Evolutionary conservation across 1,140 invertebrate species (phyloP).

Genomic region (Hormaphis cornu): DNA sequence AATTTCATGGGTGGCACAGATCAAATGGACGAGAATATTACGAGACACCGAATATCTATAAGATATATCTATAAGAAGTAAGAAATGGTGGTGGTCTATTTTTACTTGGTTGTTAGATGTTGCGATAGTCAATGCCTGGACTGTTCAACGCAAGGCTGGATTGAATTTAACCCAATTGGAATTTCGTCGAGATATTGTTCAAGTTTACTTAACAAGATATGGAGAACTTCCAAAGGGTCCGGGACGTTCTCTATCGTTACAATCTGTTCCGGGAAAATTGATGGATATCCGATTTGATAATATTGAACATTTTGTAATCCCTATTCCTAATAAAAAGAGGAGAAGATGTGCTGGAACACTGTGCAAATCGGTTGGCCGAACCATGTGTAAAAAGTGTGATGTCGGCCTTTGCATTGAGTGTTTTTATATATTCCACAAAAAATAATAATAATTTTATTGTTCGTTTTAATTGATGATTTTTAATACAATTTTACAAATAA

Average conservation of each 20-base stretch:
- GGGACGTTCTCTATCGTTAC: no score
- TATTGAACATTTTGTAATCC: not conserved
- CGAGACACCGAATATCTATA: constrained; percentile 34
- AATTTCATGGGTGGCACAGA: constrained; percentile 33
- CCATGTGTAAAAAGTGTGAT: not conserved
- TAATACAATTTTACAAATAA: no score
- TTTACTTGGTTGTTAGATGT: not conserved
- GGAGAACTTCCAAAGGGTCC: no score
- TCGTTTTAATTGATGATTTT: no score
- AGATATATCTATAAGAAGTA: constrained; percentile 33
- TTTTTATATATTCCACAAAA: not conserved
- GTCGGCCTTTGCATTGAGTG: not conserved
- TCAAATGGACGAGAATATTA: constrained; percentile 34
- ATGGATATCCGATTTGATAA: not conserved
- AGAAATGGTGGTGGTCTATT: constrained; percentile 37
- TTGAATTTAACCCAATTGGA: no score
- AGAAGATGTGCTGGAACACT: not conserved
- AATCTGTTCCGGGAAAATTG: no score
- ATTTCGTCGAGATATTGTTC: no score
- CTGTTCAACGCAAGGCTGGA: no score
- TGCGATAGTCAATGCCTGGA: not conserved
- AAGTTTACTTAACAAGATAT: no score
- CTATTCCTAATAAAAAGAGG: not conserved
- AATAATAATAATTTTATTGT: no score
- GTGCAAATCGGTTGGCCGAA: no score